These are phyloP conservation scores for Dolichotis patagonum DNA, from an alignment of 2,113 vertebrate species.

Conservation along the genomic window DNA sequence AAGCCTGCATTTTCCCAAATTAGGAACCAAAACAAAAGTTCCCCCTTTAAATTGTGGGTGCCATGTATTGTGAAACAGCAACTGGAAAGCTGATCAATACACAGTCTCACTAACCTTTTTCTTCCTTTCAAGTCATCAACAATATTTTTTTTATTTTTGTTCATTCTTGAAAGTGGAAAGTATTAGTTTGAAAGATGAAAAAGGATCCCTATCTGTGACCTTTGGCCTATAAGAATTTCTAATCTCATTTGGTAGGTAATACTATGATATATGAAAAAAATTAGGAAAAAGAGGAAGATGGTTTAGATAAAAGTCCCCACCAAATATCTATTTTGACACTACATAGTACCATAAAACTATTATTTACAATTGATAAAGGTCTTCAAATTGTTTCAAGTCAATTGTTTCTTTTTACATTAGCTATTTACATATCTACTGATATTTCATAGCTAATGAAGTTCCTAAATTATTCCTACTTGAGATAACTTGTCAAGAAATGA, in stretches of 20 bases:
- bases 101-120: not conserved
- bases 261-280: not conserved
- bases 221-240: not conserved
- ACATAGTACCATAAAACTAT: not conserved
- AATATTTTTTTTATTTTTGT: not conserved
- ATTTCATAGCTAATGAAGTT: not conserved
- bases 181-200: not conserved
- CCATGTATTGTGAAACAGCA: not conserved
- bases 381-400: not conserved
- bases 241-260: not conserved
- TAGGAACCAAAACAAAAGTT: not conserved
- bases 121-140: not conserved
- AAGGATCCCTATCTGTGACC: not conserved
- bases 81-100: not conserved
- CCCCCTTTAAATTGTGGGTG: not conserved
- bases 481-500: not conserved
- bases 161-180: not conserved
- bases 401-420: conserved; percentile 5
- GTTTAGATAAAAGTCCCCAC: not conserved
- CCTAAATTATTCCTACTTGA: not conserved
- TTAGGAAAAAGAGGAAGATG: not conserved
- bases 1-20: not conserved
- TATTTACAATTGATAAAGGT: not conserved
- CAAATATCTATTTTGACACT: not conserved
- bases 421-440: not conserved